Base-by-base conservation (phyloP, 1,140 invertebrate species). In the Thaumetopoea pityocampa region DNA sequence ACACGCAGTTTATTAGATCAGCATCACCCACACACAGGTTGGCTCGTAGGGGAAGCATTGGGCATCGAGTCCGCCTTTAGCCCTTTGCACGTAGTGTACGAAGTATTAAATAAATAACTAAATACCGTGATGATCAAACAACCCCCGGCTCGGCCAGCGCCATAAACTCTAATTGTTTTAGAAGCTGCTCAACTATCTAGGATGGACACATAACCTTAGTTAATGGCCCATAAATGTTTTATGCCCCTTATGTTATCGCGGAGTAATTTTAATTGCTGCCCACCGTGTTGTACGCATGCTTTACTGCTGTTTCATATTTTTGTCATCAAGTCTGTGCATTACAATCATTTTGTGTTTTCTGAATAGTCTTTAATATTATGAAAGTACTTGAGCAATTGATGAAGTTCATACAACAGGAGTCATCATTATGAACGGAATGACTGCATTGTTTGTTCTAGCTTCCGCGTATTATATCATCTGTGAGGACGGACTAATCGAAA, bases 181-280 rank as follows among this genome's bases (percentile, higher is more conserved):
- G 28, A 17, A 34, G 26, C 23, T 11, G 43, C 37, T 42, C 19
- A 42, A 35, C 44, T 61, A 61, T 69, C 62, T 57, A 40, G 44
- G 59, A 60, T 59, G 51, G 54, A 65, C 51, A 62, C 62, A 61
- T 66, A 61, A 58, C 38, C 30, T 51, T 53, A 30, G 57, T 78
- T 76, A 69, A 78, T 62, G 51, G 61, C 15, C 48, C 29, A 67
- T 78, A 73, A 78, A 56, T 57, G 58, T 74, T 68, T 68, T 54
- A 48, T 40, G 26, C 32, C 35, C 41, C 57, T 60, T 70, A 67
- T 70, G 53, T 66, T 62, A 56, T 58, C 33, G 50, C 27, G 40
- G 42, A 51, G 57, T 67, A 61, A 57, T 61, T 58, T 73, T 73
- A 73, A 70, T 72, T 65, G 58, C 56, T 53, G 55, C 61, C 73